Percentiles rank a stretch among this genome's conserved stretches.
These are phyloP conservation scores for Catharus fuscescens DNA, from an alignment of 2,113 vertebrate genomes.

Conservation along the genomic window DNA sequence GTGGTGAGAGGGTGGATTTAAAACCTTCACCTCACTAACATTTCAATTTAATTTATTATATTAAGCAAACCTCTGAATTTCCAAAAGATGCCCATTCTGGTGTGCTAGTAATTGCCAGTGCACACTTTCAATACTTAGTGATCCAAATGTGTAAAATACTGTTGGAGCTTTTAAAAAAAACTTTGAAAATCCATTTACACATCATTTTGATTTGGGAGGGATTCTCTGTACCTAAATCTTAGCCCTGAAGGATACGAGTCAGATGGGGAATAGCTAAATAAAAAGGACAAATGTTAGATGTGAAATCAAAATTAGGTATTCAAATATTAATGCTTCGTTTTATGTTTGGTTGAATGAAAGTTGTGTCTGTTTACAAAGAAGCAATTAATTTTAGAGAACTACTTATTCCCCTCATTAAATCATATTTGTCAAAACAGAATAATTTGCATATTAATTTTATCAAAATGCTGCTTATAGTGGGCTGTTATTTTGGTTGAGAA, in stretches of 20 bases:
- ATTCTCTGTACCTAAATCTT: neutral
- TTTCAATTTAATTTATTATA: neutral
- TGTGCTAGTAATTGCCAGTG: neutral
- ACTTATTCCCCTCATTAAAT: neutral
- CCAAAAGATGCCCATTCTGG: neutral
- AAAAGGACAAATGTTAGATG: neutral
- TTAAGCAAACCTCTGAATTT: neutral
- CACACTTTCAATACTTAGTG: neutral
- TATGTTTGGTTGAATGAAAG: neutral
- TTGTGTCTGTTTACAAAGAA: neutral
- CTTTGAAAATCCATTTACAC: neutral
- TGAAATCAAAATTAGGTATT: neutral
- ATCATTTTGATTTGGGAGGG: neutral
- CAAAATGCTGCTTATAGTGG: neutral
- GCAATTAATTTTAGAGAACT: neutral
- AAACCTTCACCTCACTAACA: neutral
- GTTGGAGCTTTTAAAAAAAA: neutral
- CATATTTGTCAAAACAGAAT: constrained; percentile 3
- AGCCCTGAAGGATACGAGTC: neutral
- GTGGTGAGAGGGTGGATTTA: neutral
- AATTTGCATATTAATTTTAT: neutral
- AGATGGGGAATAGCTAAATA: neutral
- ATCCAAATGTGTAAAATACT: neutral
- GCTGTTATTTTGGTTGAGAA: neutral
- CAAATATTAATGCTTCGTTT: neutral